Evolutionary conservation across 2,113 vertebrate genomes (phyloP), one percentile per base, ranked within the genome.

Genomic region (Pterocles burchelli): DNA sequence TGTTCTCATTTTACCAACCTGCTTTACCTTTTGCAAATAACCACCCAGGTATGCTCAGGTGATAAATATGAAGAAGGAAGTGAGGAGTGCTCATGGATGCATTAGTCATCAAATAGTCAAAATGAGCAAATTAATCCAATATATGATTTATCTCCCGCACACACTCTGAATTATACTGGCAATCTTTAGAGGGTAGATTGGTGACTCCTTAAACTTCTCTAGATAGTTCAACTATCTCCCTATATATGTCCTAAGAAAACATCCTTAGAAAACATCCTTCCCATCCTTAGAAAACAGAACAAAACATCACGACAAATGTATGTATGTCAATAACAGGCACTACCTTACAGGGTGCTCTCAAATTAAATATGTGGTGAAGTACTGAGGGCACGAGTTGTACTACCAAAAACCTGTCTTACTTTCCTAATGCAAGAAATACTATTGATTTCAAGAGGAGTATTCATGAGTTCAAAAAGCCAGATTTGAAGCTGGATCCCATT

Each of bases 401-500:
- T 57, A 72, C 43, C 67, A 72, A 91, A 91, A 72, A 36, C 51
- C 55, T 51, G 51, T 24, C 46, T 77, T 41, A 57, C 17, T 65
- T 91, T 70, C 41, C 46, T 34, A 66, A 70, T 38, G 83, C 34
- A 46, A 91, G 63, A 71, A 88, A 85, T 55, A 25, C 21, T 63
- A 61, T 58, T 63, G 38, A 75, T 90, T 94, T 89, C 77, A 91
- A 54, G 52, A 84, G 61, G 33, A 66, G 18, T 70, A 57, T 78
- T 93, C 82, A 59, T 58, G 46, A 88, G 67, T 58, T 87, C 45
- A 81, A 59, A 68, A 87, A 92, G 36, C n/a, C 84, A 94, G 54
- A 82, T 91, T 75, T 91, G 81, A 78, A 80, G 26, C 67, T 97
- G 93, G 75, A 94, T 62, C 51, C 48, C 55, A 43, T 77, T 88